Base-by-base conservation (phyloP, 2,888 invertebrate genomes). In the Stenodema calcarata region DNA sequence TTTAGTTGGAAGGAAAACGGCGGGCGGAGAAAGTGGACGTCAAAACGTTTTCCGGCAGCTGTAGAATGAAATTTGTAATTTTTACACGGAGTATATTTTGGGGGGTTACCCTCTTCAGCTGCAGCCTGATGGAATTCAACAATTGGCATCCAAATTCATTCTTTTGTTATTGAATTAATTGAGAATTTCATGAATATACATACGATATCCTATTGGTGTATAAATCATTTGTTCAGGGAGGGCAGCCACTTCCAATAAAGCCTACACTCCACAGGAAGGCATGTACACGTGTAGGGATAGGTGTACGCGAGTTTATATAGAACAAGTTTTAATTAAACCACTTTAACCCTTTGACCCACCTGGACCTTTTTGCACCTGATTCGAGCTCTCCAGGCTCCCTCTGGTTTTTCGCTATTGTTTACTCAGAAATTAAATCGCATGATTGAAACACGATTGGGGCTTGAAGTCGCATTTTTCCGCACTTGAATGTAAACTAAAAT, bases 301-400 rank as follows among this genome's bases (percentile, higher is more conserved):
- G n/a, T 6, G 14, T 11, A 50, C n/a, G 50, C n/a, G 12, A 12
- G 70, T 70, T 9, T 14, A 27, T 16, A 69, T 27, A 79, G 79
- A 28, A 30, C 79, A 79, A 47, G 30, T 79, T 79, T 79, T 79
- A 79, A 79, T 79, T 79, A 79, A 79, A 79, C 79, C 79, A 47
- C 79, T 79, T 30, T 47, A 47, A 47, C 27, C 23, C 79, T 16
- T 14, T 70, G 28, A 27, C 42, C 23, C 50, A 47, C 47, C 47
- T 79, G 27, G 28, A 47, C 44, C 79, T 47, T 47, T 23, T 47
- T 44, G 70, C 70, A 6, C n/a, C n/a, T 16, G 50, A n/a, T 50
- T 50, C 50, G n/a, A 50, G n/a, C 50, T 16, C 50, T 14, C 9
- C 44, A 14, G 44, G 44, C 44, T 44, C 50, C 50, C 4, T 18